phyloP scores from a whole-genome alignment of 2,797 vertebrate genomes.

The Simalia tracyae region DNA sequence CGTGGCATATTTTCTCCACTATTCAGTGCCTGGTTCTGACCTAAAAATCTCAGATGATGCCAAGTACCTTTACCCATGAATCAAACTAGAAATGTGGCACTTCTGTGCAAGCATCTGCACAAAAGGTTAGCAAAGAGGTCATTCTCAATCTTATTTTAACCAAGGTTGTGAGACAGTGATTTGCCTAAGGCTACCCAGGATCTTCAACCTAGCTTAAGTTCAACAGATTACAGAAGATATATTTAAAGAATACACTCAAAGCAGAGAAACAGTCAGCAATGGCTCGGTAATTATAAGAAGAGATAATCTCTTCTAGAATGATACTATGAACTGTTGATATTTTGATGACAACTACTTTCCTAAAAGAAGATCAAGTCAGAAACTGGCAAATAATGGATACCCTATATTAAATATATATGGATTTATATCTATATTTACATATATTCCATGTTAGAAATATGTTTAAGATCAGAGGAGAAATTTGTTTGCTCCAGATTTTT shows the following conservation, averaged over 20 bases:
- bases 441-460: neutral
- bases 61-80: neutral
- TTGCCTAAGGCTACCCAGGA: neutral
- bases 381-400: neutral
- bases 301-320: neutral
- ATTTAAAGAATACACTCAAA: neutral
- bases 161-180: neutral
- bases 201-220: neutral
- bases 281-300: neutral
- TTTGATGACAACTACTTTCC: neutral
- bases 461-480: neutral
- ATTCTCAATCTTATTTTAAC: neutral
- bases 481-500: neutral
- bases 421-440: neutral
- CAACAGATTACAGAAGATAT: neutral
- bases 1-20: neutral
- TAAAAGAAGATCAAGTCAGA: neutral
- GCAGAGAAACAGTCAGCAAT: neutral
- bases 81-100: neutral
- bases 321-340: neutral
- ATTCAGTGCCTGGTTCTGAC: neutral
- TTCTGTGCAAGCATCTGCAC: neutral
- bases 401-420: neutral
- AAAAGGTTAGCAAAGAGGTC: neutral
- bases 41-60: neutral